A percentile compares a stretch with the other conserved stretches of the same genome.
These are phyloP conservation scores for Drosophila hydei DNA, from an alignment of 1,140 invertebrate genomes.

Conservation along the genomic window DNA sequence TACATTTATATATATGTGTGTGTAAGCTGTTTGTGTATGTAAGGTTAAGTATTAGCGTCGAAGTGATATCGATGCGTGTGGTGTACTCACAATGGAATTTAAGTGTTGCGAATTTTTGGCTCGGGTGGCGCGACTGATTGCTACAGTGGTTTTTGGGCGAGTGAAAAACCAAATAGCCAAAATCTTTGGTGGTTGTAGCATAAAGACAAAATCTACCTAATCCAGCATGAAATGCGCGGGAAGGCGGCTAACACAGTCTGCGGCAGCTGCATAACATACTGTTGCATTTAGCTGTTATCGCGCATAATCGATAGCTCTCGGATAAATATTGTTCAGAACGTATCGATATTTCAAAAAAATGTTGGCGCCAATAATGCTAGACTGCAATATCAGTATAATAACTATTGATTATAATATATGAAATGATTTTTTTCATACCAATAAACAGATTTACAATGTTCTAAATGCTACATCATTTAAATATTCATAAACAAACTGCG, in stretches of 20 bases:
- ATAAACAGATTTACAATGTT: too few species aligned
- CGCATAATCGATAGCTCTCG: not conserved
- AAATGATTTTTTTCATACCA: not conserved
- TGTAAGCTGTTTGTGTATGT: constrained; percentile 25
- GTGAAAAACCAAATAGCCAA: constrained; percentile 49
- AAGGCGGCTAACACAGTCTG: constrained; percentile 23
- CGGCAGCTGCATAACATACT: constrained; percentile 12
- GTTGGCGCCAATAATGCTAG: not conserved
- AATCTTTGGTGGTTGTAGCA: constrained; percentile 21
- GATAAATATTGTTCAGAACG: not conserved
- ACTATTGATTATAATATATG: too few species aligned
- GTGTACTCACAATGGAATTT: constrained; percentile 48
- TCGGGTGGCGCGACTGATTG: constrained; percentile 18
- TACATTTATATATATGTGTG: not conserved
- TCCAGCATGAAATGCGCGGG: constrained; percentile 44
- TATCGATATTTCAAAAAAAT: constrained; percentile 8
- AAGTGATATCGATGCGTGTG: not conserved
- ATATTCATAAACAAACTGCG: constrained; percentile 21
- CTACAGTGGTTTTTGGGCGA: constrained; percentile 52
- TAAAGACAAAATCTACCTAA: constrained; percentile 27
- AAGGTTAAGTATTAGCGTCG: constrained; percentile 32
- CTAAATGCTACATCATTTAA: not conserved
- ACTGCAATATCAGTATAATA: not conserved
- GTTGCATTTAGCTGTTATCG: constrained; percentile 20
- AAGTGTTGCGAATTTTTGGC: not conserved